These are phyloP conservation scores for Glyphotaelius pellucidus DNA, from an alignment of 2,888 invertebrate species.

Conservation along the genomic window DNA sequence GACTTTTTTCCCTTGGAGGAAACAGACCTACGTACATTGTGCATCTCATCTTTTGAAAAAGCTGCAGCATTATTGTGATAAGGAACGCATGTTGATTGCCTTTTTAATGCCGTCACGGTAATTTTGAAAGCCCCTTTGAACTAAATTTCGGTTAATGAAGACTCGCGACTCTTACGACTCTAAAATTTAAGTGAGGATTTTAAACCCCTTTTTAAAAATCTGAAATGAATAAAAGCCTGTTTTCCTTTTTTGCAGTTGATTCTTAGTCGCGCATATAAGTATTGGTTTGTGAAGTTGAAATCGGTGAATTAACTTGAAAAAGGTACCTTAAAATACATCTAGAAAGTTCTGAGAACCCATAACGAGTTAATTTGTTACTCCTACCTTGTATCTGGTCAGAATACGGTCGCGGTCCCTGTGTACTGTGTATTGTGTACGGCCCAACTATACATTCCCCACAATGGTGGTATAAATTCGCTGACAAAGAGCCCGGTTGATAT, in stretches of 20 bases:
- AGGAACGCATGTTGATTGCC: too few species aligned
- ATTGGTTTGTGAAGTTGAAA: neutral
- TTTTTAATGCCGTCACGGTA: too few species aligned
- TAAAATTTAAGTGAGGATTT: too few species aligned
- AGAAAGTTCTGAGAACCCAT: neutral
- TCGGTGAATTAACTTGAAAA: neutral
- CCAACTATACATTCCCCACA: neutral
- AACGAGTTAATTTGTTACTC: neutral
- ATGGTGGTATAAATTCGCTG: constrained; percentile 31
- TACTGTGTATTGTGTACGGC: neutral
- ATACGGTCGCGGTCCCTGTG: neutral
- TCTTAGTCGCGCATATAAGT: neutral
- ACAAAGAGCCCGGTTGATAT: constrained; percentile 30
- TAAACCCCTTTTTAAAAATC: too few species aligned
- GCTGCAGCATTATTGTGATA: too few species aligned
- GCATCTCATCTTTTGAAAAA: too few species aligned
- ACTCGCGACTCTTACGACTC: too few species aligned
- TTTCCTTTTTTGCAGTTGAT: neutral
- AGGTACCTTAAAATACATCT: neutral
- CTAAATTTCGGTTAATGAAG: too few species aligned
- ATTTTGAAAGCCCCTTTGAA: too few species aligned
- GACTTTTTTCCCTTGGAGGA: too few species aligned
- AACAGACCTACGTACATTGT: too few species aligned
- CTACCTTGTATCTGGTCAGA: neutral
- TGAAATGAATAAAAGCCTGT: too few species aligned